Evolutionary conservation across 2,797 vertebrate species (phyloP).

Genomic region (Heterohyrax brucei): DNA sequence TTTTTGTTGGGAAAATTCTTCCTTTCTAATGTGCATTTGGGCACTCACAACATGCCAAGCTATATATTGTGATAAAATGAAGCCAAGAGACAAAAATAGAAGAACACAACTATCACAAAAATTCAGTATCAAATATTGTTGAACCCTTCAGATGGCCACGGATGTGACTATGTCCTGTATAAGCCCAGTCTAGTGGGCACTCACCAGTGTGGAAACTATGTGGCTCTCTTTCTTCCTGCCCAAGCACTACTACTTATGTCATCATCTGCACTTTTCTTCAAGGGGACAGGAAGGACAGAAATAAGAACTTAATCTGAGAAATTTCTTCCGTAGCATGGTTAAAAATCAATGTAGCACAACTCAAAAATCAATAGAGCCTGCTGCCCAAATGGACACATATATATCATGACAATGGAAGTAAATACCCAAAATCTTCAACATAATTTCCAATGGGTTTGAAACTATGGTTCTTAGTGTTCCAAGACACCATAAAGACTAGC

Average conservation of each 20-base stretch:
- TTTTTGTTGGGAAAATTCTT: not conserved
- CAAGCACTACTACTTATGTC: not conserved
- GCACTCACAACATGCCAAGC: not conserved
- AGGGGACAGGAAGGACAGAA: not conserved
- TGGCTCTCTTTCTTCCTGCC: slow-evolving; percentile 11
- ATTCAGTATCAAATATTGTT: not conserved
- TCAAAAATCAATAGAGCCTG: slow-evolving; percentile 46
- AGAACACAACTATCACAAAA: not conserved
- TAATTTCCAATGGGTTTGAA: slow-evolving; percentile 25
- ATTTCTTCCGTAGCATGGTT: slow-evolving; percentile 25
- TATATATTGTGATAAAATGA: slow-evolving; percentile 27
- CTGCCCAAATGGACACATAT: not conserved
- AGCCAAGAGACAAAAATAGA: slow-evolving; percentile 39
- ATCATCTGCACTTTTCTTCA: not conserved
- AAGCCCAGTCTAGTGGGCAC: not conserved
- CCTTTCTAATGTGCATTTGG: slow-evolving; percentile 49
- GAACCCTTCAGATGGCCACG: not conserved
- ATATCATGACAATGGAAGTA: not conserved
- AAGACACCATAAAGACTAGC: not conserved
- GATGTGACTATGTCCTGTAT: not conserved
- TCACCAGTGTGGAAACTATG: not conserved
- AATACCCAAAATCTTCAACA: slow-evolving; percentile 3
- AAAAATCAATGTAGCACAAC: slow-evolving; percentile 42
- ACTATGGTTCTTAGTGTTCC: not conserved
- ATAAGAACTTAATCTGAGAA: slow-evolving; percentile 38